A percentile compares a stretch with the other conserved stretches of the same genome.
These are phyloP conservation scores for Capromys pilorides DNA, from an alignment of 2,797 vertebrate species.

Conservation along the genomic window DNA sequence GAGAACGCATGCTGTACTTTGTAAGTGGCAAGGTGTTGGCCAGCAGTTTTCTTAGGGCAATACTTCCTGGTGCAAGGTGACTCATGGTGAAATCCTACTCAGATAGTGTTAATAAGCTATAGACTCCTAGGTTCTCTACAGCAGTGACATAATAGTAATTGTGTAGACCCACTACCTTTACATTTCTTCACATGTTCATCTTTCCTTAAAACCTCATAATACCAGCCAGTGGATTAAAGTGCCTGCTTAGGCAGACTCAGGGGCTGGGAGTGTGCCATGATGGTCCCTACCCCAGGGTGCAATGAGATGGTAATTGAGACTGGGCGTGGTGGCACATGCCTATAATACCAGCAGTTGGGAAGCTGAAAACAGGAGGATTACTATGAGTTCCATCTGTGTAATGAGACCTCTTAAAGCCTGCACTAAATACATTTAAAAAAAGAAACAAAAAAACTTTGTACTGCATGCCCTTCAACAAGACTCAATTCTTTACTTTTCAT, in stretches of 20 bases:
- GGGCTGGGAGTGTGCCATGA: no score
- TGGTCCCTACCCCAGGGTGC: no score
- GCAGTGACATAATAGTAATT: background rate
- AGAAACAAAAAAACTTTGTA: background rate
- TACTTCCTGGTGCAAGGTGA: slow-evolving; percentile 1
- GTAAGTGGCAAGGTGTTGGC: background rate
- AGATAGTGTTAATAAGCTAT: background rate
- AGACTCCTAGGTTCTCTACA: background rate
- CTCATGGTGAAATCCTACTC: slow-evolving; percentile 59
- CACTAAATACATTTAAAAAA: no score
- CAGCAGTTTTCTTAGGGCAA: background rate
- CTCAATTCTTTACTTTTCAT: background rate
- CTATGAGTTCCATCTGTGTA: no score
- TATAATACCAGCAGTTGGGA: no score
- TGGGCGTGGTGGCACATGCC: no score
- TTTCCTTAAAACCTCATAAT: background rate
- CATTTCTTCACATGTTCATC: background rate
- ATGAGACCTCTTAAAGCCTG: no score
- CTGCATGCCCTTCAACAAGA: background rate
- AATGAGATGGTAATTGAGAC: no score
- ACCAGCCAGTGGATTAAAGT: no score
- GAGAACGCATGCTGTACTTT: background rate
- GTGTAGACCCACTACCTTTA: background rate
- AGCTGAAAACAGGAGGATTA: no score
- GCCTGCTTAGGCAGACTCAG: no score